Evolutionary conservation across 2,797 vertebrate species (phyloP), one percentile per base, ranked within the genome.

Genomic region (Danio kyathit): DNA sequence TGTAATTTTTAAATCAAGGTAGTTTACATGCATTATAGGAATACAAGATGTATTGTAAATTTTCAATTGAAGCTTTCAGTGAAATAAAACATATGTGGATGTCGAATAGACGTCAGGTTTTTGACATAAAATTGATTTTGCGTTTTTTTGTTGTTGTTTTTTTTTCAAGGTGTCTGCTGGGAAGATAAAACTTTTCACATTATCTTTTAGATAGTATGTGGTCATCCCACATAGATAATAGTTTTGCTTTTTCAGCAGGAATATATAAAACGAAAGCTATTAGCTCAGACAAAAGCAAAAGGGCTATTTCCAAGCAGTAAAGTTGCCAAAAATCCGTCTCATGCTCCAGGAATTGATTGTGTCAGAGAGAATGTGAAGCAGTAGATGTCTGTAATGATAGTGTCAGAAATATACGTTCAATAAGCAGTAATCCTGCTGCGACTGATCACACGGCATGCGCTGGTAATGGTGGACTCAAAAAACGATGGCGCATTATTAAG

Each of bases 211-310:
- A 77, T 56, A 11, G 57, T 44, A 59, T 64, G 48, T n/a, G 13
- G 2, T 76, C 43, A 10, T 44, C 10, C 14, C 4, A 7, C 81
- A 67, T 78, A 77, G 66, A 78, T 82, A 74, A 66, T 74, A 82
- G 52, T 78, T 74, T 52, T 29, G 17, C 41, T 21, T 49, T 65
- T 73, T 59, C 51, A 59, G 67, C 51, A 78, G 9, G 38, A 82
- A 29, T 29, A 82, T 72, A 40, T 54, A 61, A 71, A 82, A 41
- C 7, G 21, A 51, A 72, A 41, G 51, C 51, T 44, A 49, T 72
- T 29, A 77, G 59, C 41, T 41, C 51, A 51, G 19, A 51, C 11
- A 82, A 54, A 76, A 56, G 69, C 41, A 51, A 67, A 41, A 9
- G 2, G 46, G 41, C 41, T 21, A 7, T n/a, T 56, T 48, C 41